phyloP scores from a whole-genome alignment of 2,113 vertebrate species.

The Malurus melanocephalus region DNA sequence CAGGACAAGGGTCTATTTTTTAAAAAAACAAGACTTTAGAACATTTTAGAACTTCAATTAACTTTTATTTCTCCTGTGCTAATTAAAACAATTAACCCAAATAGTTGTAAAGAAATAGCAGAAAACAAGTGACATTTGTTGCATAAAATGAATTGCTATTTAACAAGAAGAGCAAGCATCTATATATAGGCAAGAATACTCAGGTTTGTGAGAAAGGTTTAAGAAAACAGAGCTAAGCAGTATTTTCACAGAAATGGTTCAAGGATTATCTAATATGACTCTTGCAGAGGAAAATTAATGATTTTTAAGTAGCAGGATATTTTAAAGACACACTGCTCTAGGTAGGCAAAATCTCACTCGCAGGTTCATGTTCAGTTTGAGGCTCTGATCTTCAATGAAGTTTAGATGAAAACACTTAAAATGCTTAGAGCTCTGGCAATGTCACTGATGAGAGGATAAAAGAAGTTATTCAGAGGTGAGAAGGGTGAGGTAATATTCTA shows the following conservation, averaged over 20 bases:
- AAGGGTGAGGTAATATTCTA: background rate
- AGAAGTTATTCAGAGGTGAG: background rate
- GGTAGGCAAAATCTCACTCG: background rate
- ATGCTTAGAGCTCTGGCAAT: background rate
- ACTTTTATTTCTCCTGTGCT: background rate
- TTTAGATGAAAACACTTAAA: background rate
- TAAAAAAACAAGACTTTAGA: background rate
- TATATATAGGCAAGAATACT: background rate
- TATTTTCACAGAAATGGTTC: background rate
- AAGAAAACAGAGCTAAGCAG: background rate
- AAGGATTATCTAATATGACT: background rate
- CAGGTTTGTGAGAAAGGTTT: background rate
- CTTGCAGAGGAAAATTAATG: background rate
- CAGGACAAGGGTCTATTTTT: background rate
- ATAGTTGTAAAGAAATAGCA: background rate
- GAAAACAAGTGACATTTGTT: background rate
- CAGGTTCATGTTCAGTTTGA: background rate
- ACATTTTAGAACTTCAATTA: background rate
- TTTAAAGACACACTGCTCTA: background rate
- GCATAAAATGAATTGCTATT: background rate
- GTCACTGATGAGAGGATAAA: background rate
- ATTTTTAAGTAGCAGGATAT: background rate
- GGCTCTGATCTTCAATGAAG: background rate
- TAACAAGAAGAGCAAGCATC: background rate
- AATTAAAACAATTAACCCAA: background rate